These are phyloP conservation scores for Gymnoscelis rufifasciata DNA, from an alignment of 2,888 invertebrate genomes.

Conservation along the genomic window DNA sequence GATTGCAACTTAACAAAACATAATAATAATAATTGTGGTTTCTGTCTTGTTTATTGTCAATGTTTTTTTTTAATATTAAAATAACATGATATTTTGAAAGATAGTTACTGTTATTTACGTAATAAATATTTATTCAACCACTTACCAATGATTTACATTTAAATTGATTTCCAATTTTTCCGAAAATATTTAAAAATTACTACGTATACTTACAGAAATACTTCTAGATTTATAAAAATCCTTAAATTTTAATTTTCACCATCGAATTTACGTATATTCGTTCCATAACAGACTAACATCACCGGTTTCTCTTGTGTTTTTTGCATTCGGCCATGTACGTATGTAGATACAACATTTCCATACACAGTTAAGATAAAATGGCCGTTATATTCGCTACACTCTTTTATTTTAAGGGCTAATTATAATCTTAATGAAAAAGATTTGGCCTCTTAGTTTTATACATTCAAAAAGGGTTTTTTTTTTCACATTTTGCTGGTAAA, in stretches of 20 bases:
- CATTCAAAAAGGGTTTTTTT: neutral
- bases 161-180: slow-evolving; percentile 13
- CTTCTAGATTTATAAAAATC: slow-evolving; percentile 31
- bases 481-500: no score
- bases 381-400: no score
- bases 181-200: slow-evolving; percentile 27
- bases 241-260: slow-evolving; percentile 46
- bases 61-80: neutral
- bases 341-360: neutral
- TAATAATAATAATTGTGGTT: slow-evolving; percentile 3
- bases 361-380: neutral
- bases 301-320: slow-evolving; percentile 26
- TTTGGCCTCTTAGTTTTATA: slow-evolving; percentile 1
- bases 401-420: neutral
- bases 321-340: neutral
- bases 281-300: slow-evolving; percentile 57
- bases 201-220: slow-evolving; percentile 27
- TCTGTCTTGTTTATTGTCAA: no score
- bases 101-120: neutral
- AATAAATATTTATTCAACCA: slow-evolving; percentile 2
- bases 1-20: no score
- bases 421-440: neutral
- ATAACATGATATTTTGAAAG: neutral
- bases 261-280: slow-evolving; percentile 70
- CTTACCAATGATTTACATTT: slow-evolving; percentile 10